Conservation (phyloP, 2,797 vertebrate species). For the Amphiprion clarkii region DNA sequence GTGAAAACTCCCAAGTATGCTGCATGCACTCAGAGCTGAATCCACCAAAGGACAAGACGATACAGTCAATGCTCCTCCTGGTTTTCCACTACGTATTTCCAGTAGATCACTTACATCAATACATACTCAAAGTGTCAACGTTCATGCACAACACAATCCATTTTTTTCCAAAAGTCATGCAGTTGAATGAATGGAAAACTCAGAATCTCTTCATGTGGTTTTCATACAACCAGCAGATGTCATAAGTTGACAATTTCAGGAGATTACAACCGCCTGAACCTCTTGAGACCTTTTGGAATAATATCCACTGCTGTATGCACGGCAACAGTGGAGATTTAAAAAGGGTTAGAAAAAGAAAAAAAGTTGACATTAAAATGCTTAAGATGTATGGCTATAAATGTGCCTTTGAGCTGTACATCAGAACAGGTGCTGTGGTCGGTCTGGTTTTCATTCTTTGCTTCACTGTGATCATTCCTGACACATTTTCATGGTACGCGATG, state of each 20-base stretch:
- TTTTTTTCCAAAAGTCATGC: neutral
- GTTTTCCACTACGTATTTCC: too few species aligned
- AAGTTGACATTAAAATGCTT: neutral
- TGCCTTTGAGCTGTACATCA: neutral
- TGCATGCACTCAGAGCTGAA: too few species aligned
- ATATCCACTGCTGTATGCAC: neutral
- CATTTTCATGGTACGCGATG: neutral
- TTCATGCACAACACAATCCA: neutral
- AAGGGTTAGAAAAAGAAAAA: neutral
- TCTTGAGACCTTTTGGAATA: neutral
- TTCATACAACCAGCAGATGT: constrained; percentile 26
- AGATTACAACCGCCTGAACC: constrained; percentile 1
- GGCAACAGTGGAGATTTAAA: neutral
- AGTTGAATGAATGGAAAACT: neutral
- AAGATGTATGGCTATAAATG: neutral
- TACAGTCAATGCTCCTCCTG: too few species aligned
- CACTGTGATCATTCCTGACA: neutral
- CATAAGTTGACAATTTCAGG: constrained; percentile 12
- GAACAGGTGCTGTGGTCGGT: too few species aligned
- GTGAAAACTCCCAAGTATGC: too few species aligned
- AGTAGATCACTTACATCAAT: neutral
- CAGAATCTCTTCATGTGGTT: neutral
- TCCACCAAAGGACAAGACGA: too few species aligned
- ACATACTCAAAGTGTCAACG: neutral
- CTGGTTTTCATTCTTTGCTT: too few species aligned